These are phyloP conservation scores for Rhabdomys dilectus DNA, from an alignment of 2,113 vertebrate species.

Conservation along the genomic window DNA sequence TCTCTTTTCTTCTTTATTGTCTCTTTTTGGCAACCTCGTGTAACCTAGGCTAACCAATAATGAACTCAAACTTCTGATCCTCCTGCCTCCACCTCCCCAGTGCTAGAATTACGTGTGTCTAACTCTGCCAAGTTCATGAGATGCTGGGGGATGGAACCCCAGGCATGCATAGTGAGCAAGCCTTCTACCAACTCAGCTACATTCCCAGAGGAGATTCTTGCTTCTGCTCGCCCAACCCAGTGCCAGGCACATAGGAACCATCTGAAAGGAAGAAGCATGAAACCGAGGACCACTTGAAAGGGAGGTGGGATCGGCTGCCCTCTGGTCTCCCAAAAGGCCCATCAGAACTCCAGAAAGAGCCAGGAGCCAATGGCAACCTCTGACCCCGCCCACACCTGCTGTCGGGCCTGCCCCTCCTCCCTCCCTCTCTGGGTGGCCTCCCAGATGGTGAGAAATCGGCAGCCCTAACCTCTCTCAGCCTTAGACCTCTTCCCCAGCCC, in stretches of 20 bases:
- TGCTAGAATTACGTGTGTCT: no score
- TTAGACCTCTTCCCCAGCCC: neutral
- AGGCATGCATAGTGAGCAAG: neutral
- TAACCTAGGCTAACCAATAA: neutral
- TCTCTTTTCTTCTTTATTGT: neutral
- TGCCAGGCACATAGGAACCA: neutral
- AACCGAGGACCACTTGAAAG: neutral
- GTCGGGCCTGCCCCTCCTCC: neutral
- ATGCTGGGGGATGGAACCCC: neutral
- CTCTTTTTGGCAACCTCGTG: neutral
- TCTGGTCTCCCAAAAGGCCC: neutral
- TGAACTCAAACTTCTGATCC: neutral
- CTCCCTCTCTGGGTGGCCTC: neutral
- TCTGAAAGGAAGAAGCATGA: neutral
- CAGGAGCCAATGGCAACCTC: neutral
- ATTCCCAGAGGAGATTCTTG: neutral
- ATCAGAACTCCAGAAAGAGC: neutral
- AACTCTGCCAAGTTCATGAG: neutral
- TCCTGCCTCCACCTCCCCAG: neutral
- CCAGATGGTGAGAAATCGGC: neutral
- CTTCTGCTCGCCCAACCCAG: neutral
- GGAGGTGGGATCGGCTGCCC: neutral
- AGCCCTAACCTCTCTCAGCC: neutral
- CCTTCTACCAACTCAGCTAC: neutral
- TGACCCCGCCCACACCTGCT: neutral